Evolutionary conservation across 2,888 invertebrate genomes (phyloP).

Genomic region (Pinctada fucata): DNA sequence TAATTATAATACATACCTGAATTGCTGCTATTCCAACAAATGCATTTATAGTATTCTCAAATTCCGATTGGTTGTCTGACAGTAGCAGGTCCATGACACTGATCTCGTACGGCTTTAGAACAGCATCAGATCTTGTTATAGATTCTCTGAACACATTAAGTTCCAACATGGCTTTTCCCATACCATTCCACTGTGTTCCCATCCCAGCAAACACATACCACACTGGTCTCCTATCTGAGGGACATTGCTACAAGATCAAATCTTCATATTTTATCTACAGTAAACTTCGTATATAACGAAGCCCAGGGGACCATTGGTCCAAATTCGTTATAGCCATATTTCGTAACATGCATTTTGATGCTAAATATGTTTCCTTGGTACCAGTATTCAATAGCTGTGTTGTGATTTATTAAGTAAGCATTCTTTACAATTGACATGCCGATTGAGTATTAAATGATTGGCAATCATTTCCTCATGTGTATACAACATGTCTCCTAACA

Average conservation of each 20-base stretch:
- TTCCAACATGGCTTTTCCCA: constrained; percentile 91
- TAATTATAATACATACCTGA: constrained; percentile 81
- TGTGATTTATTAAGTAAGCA: too few species aligned
- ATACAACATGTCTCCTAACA: too few species aligned
- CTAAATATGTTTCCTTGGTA: not conserved
- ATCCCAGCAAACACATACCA: constrained; percentile 99
- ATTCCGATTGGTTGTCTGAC: constrained; percentile 86
- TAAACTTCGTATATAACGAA: too few species aligned
- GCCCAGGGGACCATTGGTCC: too few species aligned
- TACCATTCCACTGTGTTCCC: constrained; percentile 98
- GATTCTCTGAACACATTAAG: constrained; percentile 89
- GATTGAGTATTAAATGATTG: too few species aligned
- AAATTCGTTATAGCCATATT: too few species aligned
- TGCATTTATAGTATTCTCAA: constrained; percentile 91
- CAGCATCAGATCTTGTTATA: constrained; percentile 86
- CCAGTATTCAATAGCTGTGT: not conserved
- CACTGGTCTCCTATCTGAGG: constrained; percentile 85
- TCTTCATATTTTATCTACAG: not conserved
- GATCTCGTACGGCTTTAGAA: constrained; percentile 87
- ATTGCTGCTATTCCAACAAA: constrained; percentile 96
- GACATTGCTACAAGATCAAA: constrained; percentile 60
- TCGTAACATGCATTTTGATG: too few species aligned
- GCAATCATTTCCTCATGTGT: too few species aligned
- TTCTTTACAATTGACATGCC: too few species aligned
- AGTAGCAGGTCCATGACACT: constrained; percentile 90